Evolutionary conservation across 2,797 vertebrate species (phyloP).

Genomic region (Macroramphosus scolopax): DNA sequence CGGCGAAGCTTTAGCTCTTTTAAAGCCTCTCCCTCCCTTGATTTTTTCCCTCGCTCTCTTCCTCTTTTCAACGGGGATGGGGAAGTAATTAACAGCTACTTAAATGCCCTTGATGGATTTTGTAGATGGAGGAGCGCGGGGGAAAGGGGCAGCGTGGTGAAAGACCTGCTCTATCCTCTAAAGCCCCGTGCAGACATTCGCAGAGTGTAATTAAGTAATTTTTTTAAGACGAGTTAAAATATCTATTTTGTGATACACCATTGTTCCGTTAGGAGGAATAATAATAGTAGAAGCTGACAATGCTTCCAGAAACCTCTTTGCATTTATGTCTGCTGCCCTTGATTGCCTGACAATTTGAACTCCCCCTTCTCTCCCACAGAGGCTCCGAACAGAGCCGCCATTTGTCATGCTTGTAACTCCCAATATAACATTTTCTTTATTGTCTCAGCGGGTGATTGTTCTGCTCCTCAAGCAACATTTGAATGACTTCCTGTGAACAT

Average conservation of each 20-base stretch:
- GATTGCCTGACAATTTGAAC: constrained; percentile 48
- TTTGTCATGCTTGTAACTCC: no score
- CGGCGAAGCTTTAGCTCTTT: constrained; percentile 54
- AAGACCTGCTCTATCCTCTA: constrained; percentile 30
- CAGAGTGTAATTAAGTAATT: constrained; percentile 33
- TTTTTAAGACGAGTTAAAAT: constrained; percentile 28
- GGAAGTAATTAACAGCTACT: constrained; percentile 76
- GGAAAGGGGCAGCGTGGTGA: constrained; percentile 29
- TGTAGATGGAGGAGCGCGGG: constrained; percentile 38
- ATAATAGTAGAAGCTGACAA: constrained; percentile 48
- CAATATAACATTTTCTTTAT: no score
- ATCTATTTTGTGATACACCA: constrained; percentile 23
- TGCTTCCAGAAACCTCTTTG: constrained; percentile 55
- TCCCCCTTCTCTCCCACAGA: not conserved
- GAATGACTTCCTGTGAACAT: no score
- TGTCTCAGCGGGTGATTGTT: no score
- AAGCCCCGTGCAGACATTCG: constrained; percentile 49
- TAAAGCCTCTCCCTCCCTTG: constrained; percentile 48
- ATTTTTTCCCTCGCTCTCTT: constrained; percentile 38
- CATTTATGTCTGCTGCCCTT: constrained; percentile 33
- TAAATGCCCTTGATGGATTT: constrained; percentile 73
- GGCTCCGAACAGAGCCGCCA: no score
- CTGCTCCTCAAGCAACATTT: no score
- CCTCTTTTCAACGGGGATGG: constrained; percentile 57
- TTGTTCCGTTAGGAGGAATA: constrained; percentile 50